A percentile compares a stretch with the other conserved stretches of the same genome.
Conservation (phyloP, 2,888 invertebrate species). For the Iselma pallidipennis region DNA sequence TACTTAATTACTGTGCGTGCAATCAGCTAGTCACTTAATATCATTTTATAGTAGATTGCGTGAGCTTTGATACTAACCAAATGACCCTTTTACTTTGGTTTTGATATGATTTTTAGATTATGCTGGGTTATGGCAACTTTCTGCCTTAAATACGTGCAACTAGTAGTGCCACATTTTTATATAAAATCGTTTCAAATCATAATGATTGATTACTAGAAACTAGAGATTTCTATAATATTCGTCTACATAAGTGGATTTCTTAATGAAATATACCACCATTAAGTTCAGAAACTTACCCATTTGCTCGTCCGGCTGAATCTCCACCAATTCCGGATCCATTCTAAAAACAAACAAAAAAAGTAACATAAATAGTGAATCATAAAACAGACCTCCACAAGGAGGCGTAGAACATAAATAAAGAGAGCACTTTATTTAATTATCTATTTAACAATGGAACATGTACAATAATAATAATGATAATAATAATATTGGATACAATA, state of each 20-base stretch:
- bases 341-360: conserved; percentile 71
- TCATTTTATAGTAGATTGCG: conserved; percentile 11
- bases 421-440: conserved; percentile 36
- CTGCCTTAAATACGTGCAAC: conserved; percentile 17
- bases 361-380: conserved; percentile 59
- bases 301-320: conserved; percentile 76
- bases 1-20: background rate
- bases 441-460: conserved; percentile 21
- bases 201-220: background rate
- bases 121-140: too few species aligned
- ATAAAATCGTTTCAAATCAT: too few species aligned
- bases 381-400: conserved; percentile 53
- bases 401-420: conserved; percentile 34
- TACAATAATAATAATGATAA: conserved; percentile 18
- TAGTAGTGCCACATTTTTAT: conserved; percentile 20
- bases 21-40: background rate
- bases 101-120: conserved; percentile 14
- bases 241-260: too few species aligned
- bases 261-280: too few species aligned
- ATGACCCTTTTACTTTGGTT: conserved; percentile 22
- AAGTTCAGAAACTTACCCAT: conserved; percentile 70
- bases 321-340: conserved; percentile 81
- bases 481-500: conserved; percentile 23
- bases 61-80: conserved; percentile 20
- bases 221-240: too few species aligned